Evolutionary conservation across 2,888 invertebrate genomes (phyloP).

Genomic region (Galeruca laticollis): DNA sequence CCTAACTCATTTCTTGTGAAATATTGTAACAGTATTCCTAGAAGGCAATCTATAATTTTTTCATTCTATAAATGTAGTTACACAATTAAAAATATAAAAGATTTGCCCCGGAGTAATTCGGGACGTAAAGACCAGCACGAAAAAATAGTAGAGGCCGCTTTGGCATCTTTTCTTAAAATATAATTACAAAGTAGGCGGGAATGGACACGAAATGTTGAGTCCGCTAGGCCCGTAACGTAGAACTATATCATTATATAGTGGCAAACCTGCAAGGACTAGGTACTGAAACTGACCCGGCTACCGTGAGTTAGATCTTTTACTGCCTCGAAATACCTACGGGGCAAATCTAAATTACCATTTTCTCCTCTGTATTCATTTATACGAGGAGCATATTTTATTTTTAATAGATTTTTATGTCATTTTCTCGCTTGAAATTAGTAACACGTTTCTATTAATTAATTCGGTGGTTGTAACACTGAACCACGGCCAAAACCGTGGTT

Average conservation of each 20-base stretch:
- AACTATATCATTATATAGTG: conserved; percentile 66
- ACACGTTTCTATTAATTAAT: too few relatives aligned
- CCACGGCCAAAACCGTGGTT: too few relatives aligned
- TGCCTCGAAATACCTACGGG: conserved; percentile 23
- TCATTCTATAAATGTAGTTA: background rate
- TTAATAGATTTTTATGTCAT: background rate
- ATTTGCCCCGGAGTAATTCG: background rate
- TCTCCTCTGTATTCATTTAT: conserved; percentile 1
- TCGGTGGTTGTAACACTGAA: too few relatives aligned
- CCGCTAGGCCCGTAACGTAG: conserved; percentile 57
- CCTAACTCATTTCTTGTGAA: too few relatives aligned
- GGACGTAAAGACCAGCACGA: conserved; percentile 19
- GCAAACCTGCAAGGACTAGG: conserved; percentile 62
- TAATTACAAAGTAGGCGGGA: conserved; percentile 66
- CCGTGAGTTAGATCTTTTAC: conserved; percentile 41
- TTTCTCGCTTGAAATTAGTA: too few relatives aligned
- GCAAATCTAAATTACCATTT: conserved; percentile 23
- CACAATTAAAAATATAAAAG: conserved; percentile 9
- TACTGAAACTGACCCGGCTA: conserved; percentile 45
- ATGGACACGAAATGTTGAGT: conserved; percentile 65
- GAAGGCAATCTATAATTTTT: too few relatives aligned
- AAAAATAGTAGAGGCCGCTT: conserved; percentile 39
- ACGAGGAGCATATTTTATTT: background rate
- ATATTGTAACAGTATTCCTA: too few relatives aligned
- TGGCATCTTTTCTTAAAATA: conserved; percentile 63